Evolutionary conservation across 2,797 vertebrate species (phyloP).

Genomic region (Aythya fuligula): DNA sequence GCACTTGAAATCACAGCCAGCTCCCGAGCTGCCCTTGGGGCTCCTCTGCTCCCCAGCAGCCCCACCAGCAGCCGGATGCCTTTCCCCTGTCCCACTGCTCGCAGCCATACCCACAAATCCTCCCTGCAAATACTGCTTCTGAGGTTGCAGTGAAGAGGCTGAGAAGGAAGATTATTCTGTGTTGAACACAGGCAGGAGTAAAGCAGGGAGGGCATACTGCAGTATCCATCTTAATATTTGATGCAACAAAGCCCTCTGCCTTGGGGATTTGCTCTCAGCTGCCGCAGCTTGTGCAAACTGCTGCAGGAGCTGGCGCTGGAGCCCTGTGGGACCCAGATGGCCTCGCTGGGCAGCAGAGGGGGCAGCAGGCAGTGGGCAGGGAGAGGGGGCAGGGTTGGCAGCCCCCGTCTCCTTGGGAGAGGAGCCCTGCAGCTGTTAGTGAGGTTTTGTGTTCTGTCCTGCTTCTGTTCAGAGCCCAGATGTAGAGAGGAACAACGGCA

Average conservation of each 20-base stretch:
- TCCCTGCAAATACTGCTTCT: not conserved
- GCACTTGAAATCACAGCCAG: not conserved
- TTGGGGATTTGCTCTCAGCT: not conserved
- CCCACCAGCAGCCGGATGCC: not conserved
- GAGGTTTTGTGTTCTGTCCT: not conserved
- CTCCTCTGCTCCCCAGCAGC: not conserved
- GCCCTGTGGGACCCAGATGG: not conserved
- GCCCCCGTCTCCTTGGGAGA: rapidly evolving
- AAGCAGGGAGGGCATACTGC: not conserved
- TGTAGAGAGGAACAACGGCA: not conserved
- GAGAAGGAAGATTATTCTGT: not conserved
- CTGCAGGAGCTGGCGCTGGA: not conserved
- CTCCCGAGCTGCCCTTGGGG: not conserved
- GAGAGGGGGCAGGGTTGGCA: not conserved
- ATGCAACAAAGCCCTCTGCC: not conserved
- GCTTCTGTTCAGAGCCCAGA: not conserved
- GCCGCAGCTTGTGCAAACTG: not conserved
- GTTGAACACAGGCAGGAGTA: not conserved
- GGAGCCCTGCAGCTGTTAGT: rapidly evolving
- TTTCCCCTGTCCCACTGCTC: not conserved
- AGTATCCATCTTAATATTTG: not conserved
- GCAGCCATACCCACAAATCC: not conserved
- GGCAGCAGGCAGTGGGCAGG: not conserved
- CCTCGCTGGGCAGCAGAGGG: not conserved
- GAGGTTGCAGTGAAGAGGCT: not conserved